phyloP scores from a whole-genome alignment of 92 coral and sea anemone species.

The Epizoanthus illoricatus region DNA sequence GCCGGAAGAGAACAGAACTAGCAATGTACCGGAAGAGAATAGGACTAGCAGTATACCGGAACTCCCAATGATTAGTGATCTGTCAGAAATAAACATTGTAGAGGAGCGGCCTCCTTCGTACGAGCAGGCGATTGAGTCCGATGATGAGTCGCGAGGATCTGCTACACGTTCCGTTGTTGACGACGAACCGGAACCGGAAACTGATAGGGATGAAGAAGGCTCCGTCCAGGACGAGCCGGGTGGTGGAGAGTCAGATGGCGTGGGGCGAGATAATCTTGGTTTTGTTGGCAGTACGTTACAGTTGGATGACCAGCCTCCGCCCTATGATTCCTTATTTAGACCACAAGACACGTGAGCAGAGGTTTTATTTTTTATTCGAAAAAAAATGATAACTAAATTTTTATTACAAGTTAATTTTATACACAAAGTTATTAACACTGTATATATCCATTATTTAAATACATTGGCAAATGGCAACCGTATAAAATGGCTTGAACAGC shows the following conservation, averaged over 20 bases:
- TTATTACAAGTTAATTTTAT: too few relatives aligned
- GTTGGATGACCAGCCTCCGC: conserved; percentile 16
- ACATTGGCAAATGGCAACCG: too few relatives aligned
- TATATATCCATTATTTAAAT: too few relatives aligned
- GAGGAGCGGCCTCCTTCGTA: conserved; percentile 30
- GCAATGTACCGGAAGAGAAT: conserved; percentile 1
- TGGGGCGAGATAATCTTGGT: conserved; percentile 22
- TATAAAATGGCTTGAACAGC: too few relatives aligned
- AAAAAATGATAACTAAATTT: too few relatives aligned
- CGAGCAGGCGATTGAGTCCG: conserved; percentile 20
- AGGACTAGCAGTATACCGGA: neutral
- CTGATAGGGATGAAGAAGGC: conserved; percentile 7
- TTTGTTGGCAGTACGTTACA: conserved; percentile 16
- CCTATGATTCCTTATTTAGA: conserved; percentile 19
- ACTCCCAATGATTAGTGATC: conserved; percentile 29
- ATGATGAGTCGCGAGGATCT: neutral
- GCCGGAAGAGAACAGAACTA: neutral
- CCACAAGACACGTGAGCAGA: neutral
- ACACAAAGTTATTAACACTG: too few relatives aligned
- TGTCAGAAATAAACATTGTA: conserved; percentile 14
- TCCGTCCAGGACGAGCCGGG: neutral
- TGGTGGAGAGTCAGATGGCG: neutral
- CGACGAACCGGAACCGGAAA: conserved; percentile 26
- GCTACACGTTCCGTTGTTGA: neutral
- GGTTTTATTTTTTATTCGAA: too few relatives aligned